Conservation (phyloP, 2,888 invertebrate species). For the Fabriciana adippe region DNA sequence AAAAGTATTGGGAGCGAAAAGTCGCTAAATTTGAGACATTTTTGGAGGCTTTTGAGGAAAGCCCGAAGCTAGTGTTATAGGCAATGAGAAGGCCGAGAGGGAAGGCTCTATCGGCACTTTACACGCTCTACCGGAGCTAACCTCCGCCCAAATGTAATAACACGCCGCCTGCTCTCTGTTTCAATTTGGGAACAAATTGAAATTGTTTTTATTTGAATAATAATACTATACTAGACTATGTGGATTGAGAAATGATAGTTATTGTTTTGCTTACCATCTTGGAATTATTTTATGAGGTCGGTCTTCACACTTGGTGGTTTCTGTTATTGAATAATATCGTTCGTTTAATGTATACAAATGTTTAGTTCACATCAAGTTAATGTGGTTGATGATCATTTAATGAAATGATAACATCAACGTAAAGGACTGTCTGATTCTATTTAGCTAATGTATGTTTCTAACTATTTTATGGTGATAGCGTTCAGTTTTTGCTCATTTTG, state of each 20-base stretch:
- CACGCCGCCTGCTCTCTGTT: conserved; percentile 79
- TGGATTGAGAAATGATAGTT: conserved; percentile 52
- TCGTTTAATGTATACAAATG: conserved; percentile 11
- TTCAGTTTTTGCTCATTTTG: background rate
- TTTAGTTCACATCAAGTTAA: conserved; percentile 18
- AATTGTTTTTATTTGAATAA: conserved; percentile 83
- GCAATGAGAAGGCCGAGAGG: conserved; percentile 77
- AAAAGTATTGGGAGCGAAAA: conserved; percentile 78
- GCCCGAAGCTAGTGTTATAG: conserved; percentile 77
- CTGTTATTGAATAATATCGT: conserved; percentile 19
- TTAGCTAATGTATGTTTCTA: background rate
- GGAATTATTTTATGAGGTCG: conserved; percentile 31
- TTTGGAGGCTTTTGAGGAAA: conserved; percentile 78
- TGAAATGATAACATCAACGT: conserved; percentile 5
- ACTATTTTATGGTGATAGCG: background rate
- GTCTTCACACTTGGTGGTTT: conserved; percentile 21
- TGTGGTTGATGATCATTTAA: conserved; percentile 4
- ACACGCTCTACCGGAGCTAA: conserved; percentile 79
- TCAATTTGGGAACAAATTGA: conserved; percentile 83
- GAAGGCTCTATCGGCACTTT: conserved; percentile 78
- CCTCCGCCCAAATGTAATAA: conserved; percentile 81
- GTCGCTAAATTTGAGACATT: conserved; percentile 80
- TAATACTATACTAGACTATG: conserved; percentile 55
- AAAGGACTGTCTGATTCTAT: conserved; percentile 2
- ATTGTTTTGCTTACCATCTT: conserved; percentile 43